Conservation (phyloP, 1,140 invertebrate species). For the Magallana ariakensis region DNA sequence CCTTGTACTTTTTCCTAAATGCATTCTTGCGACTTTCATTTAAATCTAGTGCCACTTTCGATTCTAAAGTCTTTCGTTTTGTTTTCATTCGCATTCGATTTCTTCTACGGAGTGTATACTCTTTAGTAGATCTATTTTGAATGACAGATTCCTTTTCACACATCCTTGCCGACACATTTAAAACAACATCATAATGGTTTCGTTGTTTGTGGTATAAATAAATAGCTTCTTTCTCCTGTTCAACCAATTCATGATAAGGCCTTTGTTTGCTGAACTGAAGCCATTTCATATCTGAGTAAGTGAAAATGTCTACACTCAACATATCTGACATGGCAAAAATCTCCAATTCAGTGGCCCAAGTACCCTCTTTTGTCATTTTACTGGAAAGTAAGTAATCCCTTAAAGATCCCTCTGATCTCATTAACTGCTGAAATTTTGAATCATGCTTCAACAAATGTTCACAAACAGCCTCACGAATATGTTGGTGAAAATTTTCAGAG, state of each 20-base stretch:
- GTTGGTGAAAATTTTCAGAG: neutral
- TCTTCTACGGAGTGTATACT: neutral
- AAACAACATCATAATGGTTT: constrained; percentile 28
- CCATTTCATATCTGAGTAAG: neutral
- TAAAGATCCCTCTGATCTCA: neutral
- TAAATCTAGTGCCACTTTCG: neutral
- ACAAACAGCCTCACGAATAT: neutral
- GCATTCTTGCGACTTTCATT: neutral
- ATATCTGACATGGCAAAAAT: too few species aligned
- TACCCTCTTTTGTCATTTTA: too few species aligned
- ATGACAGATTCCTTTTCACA: too few species aligned
- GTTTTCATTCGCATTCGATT: neutral
- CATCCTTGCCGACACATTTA: neutral
- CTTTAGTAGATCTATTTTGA: neutral
- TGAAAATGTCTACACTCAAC: too few species aligned
- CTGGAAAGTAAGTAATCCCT: too few species aligned
- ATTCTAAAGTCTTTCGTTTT: neutral
- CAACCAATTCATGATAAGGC: neutral
- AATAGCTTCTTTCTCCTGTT: neutral
- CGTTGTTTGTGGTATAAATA: neutral
- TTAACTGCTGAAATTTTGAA: neutral
- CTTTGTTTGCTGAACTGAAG: neutral
- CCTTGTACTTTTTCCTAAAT: neutral
- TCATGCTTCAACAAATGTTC: neutral
- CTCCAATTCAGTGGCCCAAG: too few species aligned